Conservation (phyloP, 2,888 invertebrate species). For the Augochlorella aurata region DNA sequence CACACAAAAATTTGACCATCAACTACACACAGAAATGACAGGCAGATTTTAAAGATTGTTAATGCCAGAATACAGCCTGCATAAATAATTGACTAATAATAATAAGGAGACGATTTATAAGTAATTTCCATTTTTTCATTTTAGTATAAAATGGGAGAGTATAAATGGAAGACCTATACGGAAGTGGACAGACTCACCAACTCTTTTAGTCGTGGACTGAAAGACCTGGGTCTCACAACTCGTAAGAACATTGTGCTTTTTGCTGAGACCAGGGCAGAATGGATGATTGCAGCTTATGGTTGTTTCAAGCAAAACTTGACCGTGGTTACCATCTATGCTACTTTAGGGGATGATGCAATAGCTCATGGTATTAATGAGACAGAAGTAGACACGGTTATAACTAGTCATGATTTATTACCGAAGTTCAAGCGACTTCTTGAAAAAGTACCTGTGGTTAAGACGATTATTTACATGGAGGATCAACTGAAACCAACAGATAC, state of each 20-base stretch:
- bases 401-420: constrained; percentile 94
- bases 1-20: too few relatives aligned
- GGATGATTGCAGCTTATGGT: constrained; percentile 98
- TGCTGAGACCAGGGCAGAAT: constrained; percentile 98
- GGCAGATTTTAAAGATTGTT: too few relatives aligned
- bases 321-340: constrained; percentile 98
- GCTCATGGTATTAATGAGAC: constrained; percentile 98
- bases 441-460: constrained; percentile 89
- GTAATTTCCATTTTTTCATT: constrained; percentile 64
- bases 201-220: constrained; percentile 92
- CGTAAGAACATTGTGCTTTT: constrained; percentile 93
- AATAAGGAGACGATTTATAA: background rate
- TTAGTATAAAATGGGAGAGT: constrained; percentile 95
- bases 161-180: constrained; percentile 93
- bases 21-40: too few relatives aligned
- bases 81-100: too few relatives aligned
- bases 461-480: constrained; percentile 94
- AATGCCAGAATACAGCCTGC: too few relatives aligned
- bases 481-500: constrained; percentile 89
- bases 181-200: constrained; percentile 90
- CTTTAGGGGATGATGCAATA: constrained; percentile 97
- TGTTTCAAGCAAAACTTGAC: constrained; percentile 93
- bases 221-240: constrained; percentile 89
- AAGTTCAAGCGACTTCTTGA: constrained; percentile 92
- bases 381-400: constrained; percentile 95